These are phyloP conservation scores for Hermodice carunculata DNA, from an alignment of 2,888 invertebrate genomes.

Conservation along the genomic window DNA sequence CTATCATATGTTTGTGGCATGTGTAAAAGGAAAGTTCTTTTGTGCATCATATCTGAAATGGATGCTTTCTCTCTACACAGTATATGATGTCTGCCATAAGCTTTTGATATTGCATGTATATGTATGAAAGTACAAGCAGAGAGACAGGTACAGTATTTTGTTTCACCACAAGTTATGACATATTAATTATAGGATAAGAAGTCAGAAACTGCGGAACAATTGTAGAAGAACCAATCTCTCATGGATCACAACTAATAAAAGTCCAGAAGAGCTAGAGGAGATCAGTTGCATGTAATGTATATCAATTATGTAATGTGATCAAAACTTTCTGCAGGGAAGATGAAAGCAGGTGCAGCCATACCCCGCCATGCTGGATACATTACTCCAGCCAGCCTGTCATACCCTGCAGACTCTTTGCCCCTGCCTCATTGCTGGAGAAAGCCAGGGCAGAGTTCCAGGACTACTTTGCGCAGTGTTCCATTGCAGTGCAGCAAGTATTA, in stretches of 20 bases:
- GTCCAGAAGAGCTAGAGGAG: too few relatives aligned
- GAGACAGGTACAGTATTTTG: not conserved
- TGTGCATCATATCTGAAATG: too few relatives aligned
- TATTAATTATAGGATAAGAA: not conserved
- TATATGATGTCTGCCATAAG: too few relatives aligned
- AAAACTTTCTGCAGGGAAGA: too few relatives aligned
- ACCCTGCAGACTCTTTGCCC: constrained; percentile 53
- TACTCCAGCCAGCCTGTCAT: constrained; percentile 8
- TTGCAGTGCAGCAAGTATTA: constrained; percentile 50
- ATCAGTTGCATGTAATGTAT: too few relatives aligned
- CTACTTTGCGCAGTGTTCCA: constrained; percentile 54
- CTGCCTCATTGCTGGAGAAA: constrained; percentile 24
- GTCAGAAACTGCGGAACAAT: not conserved
- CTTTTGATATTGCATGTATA: too few relatives aligned
- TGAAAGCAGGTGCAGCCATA: constrained; percentile 23
- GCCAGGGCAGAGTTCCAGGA: constrained; percentile 39
- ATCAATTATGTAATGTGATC: too few relatives aligned
- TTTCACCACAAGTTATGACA: not conserved
- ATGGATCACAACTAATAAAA: not conserved
- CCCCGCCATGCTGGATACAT: not conserved
- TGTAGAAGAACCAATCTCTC: not conserved
- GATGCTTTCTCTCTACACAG: too few relatives aligned
- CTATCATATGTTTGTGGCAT: too few relatives aligned
- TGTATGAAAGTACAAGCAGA: not conserved
- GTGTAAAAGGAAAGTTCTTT: too few relatives aligned